A percentile compares a stretch with the other conserved stretches of the same genome.
These are phyloP conservation scores for Venusia cambrica DNA, from an alignment of 2,888 invertebrate species.

Conservation along the genomic window DNA sequence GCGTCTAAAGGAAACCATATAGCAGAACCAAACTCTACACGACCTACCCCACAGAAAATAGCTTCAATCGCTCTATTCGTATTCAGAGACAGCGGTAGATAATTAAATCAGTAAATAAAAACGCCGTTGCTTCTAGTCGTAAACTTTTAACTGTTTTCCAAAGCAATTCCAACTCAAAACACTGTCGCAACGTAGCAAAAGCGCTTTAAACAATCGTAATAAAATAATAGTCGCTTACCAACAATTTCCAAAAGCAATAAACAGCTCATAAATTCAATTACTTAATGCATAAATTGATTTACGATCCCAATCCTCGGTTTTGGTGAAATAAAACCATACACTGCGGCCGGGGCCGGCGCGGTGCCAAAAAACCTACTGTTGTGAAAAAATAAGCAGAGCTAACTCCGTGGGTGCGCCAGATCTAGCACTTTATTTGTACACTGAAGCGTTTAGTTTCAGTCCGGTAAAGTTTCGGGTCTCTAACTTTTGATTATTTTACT, in stretches of 20 bases:
- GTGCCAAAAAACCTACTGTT: constrained; percentile 55
- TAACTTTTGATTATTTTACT: too few relatives aligned
- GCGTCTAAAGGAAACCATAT: too few relatives aligned
- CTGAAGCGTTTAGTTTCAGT: too few relatives aligned
- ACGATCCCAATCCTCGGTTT: constrained; percentile 42
- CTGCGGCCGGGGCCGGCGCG: constrained; percentile 52
- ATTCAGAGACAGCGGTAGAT: too few relatives aligned
- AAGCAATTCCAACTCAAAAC: too few relatives aligned
- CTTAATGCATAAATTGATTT: constrained; percentile 77
- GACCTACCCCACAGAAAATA: too few relatives aligned
- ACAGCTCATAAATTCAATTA: constrained; percentile 76
- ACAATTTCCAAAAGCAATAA: constrained; percentile 71
- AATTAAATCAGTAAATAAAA: too few relatives aligned
- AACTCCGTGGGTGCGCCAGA: constrained; percentile 17
- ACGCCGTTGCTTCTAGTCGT: too few relatives aligned
- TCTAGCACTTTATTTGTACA: constrained; percentile 10
- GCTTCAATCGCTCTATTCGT: too few relatives aligned
- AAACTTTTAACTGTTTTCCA: too few relatives aligned
- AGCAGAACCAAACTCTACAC: too few relatives aligned
- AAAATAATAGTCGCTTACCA: constrained; percentile 62
- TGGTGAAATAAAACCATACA: constrained; percentile 64
- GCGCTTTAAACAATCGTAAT: constrained; percentile 37
- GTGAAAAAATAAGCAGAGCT: constrained; percentile 38
- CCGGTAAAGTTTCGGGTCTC: too few relatives aligned
- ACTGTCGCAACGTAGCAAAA: constrained; percentile 21